Conservation (phyloP, 2,888 invertebrate species). For the Andrena dorsata region DNA sequence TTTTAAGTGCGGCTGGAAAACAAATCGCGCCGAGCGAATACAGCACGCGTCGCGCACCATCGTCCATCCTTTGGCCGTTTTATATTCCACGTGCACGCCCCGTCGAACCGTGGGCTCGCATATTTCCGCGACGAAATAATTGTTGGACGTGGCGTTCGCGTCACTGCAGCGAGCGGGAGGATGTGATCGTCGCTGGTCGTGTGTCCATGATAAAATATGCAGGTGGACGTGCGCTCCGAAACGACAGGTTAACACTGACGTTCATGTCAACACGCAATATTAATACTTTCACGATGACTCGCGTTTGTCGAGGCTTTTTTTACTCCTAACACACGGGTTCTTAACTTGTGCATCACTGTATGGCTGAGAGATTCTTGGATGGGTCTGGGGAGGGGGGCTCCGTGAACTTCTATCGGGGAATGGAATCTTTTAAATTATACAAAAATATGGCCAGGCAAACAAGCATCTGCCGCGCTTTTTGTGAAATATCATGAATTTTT, state of each 20-base stretch:
- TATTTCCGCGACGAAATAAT: conserved; percentile 25
- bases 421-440: too few species aligned
- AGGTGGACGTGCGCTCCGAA: conserved; percentile 17
- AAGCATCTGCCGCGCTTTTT: too few species aligned
- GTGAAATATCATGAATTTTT: too few species aligned
- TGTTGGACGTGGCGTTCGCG: neutral
- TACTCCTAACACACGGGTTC: neutral
- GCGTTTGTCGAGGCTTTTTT: conserved; percentile 50
- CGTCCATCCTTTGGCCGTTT: neutral
- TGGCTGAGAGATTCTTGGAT: too few species aligned
- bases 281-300: conserved; percentile 61
- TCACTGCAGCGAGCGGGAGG: neutral
- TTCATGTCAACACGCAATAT: conserved; percentile 52
- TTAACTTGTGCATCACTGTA: too few species aligned
- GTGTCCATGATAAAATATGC: neutral
- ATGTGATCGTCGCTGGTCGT: neutral
- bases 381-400: too few species aligned
- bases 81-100: conserved; percentile 17
- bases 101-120: neutral
- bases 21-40: conserved; percentile 6
- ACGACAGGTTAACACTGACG: conserved; percentile 39
- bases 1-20: conserved; percentile 32
- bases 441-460: too few species aligned
- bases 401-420: too few species aligned
- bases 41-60: neutral